phyloP scores from a whole-genome alignment of 2,797 vertebrate genomes.

The Dendrocincla fuliginosa region DNA sequence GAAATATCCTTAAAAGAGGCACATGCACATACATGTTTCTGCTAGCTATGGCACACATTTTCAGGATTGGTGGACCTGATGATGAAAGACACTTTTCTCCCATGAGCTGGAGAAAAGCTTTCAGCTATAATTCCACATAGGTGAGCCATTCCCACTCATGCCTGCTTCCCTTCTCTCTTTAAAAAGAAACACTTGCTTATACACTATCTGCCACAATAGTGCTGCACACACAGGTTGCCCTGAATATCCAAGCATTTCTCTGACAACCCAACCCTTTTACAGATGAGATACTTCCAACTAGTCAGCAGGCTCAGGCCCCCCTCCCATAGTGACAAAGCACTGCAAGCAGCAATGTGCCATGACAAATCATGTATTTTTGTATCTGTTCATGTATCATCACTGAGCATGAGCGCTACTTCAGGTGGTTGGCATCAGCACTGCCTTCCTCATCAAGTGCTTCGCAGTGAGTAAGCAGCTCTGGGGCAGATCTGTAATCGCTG shows the following conservation, averaged over 20 bases:
- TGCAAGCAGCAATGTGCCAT: accelerated
- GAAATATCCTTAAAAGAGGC: not conserved
- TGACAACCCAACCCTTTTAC: not conserved
- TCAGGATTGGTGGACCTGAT: not conserved
- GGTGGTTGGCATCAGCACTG: not conserved
- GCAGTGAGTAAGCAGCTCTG: slow-evolving; percentile 18
- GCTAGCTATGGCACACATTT: not conserved
- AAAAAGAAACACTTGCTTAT: not conserved
- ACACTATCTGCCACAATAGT: not conserved
- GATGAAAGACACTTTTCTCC: not conserved
- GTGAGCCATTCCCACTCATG: not conserved
- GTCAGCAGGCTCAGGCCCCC: not conserved
- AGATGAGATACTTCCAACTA: not conserved
- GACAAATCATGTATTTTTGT: not conserved
- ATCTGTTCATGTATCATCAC: not conserved
- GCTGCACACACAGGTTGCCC: not conserved
- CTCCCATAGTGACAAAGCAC: not conserved
- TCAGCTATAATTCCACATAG: not conserved
- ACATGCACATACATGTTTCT: not conserved
- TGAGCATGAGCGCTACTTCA: not conserved
- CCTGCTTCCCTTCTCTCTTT: not conserved
- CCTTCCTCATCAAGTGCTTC: not conserved
- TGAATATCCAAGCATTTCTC: not conserved
- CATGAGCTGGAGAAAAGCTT: not conserved
- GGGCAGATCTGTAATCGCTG: slow-evolving; percentile 15